Conservation (phyloP, 1,140 invertebrate species). For the Wasmannia auropunctata region DNA sequence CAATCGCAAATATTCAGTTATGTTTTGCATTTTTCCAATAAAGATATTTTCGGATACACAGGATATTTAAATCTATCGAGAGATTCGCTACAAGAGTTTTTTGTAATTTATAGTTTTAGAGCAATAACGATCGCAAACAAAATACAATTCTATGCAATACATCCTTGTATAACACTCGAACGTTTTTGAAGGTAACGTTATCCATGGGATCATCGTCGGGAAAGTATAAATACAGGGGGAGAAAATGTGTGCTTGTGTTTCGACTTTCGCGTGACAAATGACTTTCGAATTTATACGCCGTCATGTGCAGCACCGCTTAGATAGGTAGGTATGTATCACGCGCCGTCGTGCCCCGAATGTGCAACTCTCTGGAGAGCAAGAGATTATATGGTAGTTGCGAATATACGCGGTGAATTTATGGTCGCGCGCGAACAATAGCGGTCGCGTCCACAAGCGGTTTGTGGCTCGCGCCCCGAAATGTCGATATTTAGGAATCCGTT, state of each 20-base stretch:
- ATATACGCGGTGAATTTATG: slow-evolving; percentile 62
- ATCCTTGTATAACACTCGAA: background rate
- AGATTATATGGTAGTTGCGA: slow-evolving; percentile 27
- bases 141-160: background rate
- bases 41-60: background rate
- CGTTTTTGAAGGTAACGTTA: background rate
- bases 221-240: background rate
- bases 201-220: background rate
- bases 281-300: slow-evolving; percentile 13
- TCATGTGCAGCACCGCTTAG: background rate
- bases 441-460: slow-evolving; percentile 15
- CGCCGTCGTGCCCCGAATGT: background rate
- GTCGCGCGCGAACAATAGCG: slow-evolving; percentile 33
- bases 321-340: background rate
- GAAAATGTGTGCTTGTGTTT: slow-evolving; percentile 44
- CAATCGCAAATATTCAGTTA: background rate
- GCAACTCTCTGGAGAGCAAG: slow-evolving; percentile 24
- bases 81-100: background rate
- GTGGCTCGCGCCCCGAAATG: slow-evolving; percentile 54
- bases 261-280: slow-evolving; percentile 58
- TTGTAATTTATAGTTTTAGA: background rate
- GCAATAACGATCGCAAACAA: background rate
- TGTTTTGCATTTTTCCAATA: background rate
- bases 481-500: slow-evolving; percentile 52
- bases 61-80: background rate